These are phyloP conservation scores for Nymphalis polychloros DNA, from an alignment of 2,888 invertebrate genomes.

Conservation along the genomic window DNA sequence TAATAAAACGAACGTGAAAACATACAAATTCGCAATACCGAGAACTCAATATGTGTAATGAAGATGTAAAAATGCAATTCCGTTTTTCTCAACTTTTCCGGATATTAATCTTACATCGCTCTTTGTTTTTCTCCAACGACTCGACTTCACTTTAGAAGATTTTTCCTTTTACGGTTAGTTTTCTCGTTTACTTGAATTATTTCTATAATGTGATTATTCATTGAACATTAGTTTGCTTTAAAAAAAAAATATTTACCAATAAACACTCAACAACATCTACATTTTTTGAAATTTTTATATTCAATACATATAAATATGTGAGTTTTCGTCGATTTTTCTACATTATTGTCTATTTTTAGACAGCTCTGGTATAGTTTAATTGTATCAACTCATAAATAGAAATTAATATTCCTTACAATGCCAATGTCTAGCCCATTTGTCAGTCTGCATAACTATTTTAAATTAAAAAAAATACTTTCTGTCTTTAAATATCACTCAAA, in stretches of 20 bases:
- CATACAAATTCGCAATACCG: slow-evolving; percentile 17
- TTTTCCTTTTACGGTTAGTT: neutral
- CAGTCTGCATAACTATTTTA: neutral
- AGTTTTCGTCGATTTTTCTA: no score
- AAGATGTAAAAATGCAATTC: slow-evolving; percentile 31
- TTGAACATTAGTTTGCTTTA: no score
- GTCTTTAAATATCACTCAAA: neutral
- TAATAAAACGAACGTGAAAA: neutral
- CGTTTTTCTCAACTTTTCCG: slow-evolving; percentile 15
- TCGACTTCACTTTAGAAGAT: neutral
- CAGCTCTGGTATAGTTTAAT: no score
- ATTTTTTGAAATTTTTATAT: no score
- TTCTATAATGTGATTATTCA: neutral
- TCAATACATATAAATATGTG: no score
- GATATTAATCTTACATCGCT: slow-evolving; percentile 7
- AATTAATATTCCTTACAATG: no score
- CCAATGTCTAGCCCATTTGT: no score
- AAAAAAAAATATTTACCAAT: no score
- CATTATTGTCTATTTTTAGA: no score
- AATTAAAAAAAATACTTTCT: neutral
- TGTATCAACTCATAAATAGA: no score
- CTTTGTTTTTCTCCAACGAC: slow-evolving; percentile 2
- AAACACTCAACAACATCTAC: no score
- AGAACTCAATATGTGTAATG: slow-evolving; percentile 27
- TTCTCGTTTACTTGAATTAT: neutral